phyloP scores from a whole-genome alignment of 2,797 vertebrate species.

The Muscicapa comitata region DNA sequence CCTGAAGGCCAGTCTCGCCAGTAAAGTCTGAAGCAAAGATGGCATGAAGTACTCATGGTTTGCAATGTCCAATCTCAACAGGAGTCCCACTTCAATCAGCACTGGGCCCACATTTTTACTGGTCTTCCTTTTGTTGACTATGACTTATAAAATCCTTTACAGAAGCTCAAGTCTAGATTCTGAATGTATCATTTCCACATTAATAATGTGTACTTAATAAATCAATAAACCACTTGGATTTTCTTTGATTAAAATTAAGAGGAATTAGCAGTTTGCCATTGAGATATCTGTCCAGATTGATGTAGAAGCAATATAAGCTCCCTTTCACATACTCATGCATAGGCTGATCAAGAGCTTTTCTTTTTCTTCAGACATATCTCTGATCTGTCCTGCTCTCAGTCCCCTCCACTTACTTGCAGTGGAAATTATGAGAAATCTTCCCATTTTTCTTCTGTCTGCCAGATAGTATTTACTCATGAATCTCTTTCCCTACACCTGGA shows the following conservation, averaged over 20 bases:
- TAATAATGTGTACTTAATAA: neutral
- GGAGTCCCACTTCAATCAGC: neutral
- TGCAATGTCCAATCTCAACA: neutral
- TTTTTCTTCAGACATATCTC: neutral
- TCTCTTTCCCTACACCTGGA: neutral
- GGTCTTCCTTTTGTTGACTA: neutral
- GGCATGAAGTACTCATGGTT: neutral
- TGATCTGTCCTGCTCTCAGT: neutral
- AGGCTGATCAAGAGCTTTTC: neutral
- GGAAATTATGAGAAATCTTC: neutral
- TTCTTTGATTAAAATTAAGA: neutral
- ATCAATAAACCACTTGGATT: neutral
- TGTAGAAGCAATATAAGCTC: neutral
- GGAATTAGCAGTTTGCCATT: neutral
- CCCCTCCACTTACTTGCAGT: neutral
- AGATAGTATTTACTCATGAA: neutral
- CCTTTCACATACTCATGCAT: neutral
- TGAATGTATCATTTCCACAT: neutral
- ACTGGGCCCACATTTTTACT: neutral
- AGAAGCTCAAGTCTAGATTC: neutral
- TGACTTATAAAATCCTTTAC: neutral
- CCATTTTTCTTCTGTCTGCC: neutral
- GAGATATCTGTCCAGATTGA: neutral
- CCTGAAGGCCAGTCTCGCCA: neutral
- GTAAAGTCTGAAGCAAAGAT: neutral